A percentile compares a stretch with the other conserved stretches of the same genome.
phyloP scores from a whole-genome alignment of 2,888 invertebrate species.

The Rosalia funebris region DNA sequence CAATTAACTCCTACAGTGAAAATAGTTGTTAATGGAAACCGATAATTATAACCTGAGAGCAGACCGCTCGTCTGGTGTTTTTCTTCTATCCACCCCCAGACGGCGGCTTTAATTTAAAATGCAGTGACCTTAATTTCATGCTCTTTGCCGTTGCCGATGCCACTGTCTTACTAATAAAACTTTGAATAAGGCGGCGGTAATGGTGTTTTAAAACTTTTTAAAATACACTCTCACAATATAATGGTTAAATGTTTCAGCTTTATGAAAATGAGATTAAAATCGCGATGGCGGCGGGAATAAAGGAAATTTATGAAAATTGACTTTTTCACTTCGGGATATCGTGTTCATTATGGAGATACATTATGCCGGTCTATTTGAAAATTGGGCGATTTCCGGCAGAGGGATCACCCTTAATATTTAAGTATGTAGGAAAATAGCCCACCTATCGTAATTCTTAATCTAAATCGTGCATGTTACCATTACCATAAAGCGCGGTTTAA shows the following conservation, averaged over 20 bases:
- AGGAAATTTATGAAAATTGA: conserved; percentile 33
- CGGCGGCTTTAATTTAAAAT: conserved; percentile 38
- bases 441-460: no score
- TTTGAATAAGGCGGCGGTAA: conserved; percentile 40
- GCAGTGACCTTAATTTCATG: conserved; percentile 49
- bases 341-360: conserved; percentile 12
- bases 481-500: no score
- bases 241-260: conserved; percentile 45
- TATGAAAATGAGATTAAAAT: conserved; percentile 46
- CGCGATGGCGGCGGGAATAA: conserved; percentile 32
- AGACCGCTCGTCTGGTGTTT: no score
- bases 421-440: no score
- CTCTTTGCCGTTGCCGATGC: conserved; percentile 33
- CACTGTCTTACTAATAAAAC: conserved; percentile 43
- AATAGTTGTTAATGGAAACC: no score
- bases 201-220: conserved; percentile 39
- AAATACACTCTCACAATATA: conserved; percentile 34
- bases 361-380: conserved; percentile 6
- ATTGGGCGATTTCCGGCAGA: conserved; percentile 7
- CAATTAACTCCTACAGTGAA: no score
- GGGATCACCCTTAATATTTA: no score
- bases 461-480: no score
- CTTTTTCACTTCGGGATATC: conserved; percentile 28
- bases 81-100: background rate
- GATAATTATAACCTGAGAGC: no score